phyloP scores from a whole-genome alignment of 1,140 invertebrate species.

The Macrocentrus cingulum region DNA sequence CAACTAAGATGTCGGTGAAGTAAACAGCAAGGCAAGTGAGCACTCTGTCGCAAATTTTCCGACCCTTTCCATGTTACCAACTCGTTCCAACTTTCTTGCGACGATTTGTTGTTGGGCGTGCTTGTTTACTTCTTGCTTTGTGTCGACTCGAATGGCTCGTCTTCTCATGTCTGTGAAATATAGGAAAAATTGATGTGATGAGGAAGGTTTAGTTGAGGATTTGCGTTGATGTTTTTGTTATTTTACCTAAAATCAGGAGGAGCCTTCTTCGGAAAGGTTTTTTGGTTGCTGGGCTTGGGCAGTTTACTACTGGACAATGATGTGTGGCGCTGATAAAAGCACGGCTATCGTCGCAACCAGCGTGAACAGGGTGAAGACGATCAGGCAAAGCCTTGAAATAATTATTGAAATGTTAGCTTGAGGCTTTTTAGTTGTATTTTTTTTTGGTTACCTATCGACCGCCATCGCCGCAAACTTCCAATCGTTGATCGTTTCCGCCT shows the following conservation, averaged over 20 bases:
- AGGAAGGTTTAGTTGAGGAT: background rate
- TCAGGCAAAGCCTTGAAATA: slow-evolving; percentile 83
- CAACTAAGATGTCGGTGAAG: too few relatives aligned
- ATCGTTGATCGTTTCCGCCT: slow-evolving; percentile 89
- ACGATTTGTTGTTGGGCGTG: too few relatives aligned
- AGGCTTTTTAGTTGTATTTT: too few relatives aligned
- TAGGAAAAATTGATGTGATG: background rate
- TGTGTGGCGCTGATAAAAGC: slow-evolving; percentile 90
- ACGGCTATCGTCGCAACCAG: slow-evolving; percentile 93
- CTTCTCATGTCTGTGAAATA: background rate
- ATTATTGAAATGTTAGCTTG: too few relatives aligned
- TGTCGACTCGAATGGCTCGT: too few relatives aligned
- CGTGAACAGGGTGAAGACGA: slow-evolving; percentile 95
- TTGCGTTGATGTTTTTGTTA: too few relatives aligned
- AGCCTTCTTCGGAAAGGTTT: slow-evolving; percentile 35
- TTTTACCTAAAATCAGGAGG: slow-evolving; percentile 38
- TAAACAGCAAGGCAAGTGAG: too few relatives aligned
- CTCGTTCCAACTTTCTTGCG: too few relatives aligned
- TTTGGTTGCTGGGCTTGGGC: slow-evolving; percentile 43
- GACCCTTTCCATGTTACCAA: too few relatives aligned
- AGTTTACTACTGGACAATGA: slow-evolving; percentile 84
- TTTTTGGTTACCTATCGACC: slow-evolving; percentile 92
- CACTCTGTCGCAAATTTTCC: too few relatives aligned
- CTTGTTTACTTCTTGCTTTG: too few relatives aligned
- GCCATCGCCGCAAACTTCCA: slow-evolving; percentile 99